A percentile compares a stretch with the other conserved stretches of the same genome.
phyloP scores from a whole-genome alignment of 2,113 vertebrate species.

The Ctenomys sociabilis region DNA sequence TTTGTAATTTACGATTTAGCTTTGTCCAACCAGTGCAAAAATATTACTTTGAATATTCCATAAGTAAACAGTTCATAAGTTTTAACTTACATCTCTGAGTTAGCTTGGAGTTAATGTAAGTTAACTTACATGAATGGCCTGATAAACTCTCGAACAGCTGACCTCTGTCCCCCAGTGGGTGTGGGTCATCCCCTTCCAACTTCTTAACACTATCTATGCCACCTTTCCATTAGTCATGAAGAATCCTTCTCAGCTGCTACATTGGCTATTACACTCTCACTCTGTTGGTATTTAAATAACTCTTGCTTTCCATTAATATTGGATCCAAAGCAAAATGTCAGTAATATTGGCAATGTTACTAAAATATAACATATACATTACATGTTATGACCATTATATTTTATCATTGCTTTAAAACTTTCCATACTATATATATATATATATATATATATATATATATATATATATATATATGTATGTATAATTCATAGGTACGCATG shows the following conservation, averaged over 20 bases:
- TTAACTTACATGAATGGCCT: too few relatives aligned
- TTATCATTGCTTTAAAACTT: neutral
- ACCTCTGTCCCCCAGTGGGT: fast-evolving
- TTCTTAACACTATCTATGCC: fast-evolving
- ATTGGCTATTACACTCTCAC: neutral
- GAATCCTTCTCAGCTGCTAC: fast-evolving
- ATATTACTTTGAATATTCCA: neutral
- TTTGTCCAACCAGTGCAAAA: neutral
- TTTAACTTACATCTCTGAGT: too few relatives aligned
- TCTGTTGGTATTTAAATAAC: neutral
- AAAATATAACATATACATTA: neutral
- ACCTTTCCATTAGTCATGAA: neutral
- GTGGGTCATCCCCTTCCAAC: neutral
- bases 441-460: too few relatives aligned
- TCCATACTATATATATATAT: neutral
- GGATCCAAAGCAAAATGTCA: neutral
- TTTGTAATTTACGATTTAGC: neutral
- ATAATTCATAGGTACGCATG: neutral
- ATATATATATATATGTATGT: too few relatives aligned
- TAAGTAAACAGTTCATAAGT: neutral
- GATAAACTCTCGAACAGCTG: too few relatives aligned
- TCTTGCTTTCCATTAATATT: neutral
- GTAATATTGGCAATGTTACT: neutral
- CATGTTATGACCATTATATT: neutral
- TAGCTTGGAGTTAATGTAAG: too few relatives aligned